Evolutionary conservation across 2,888 invertebrate species (phyloP), one percentile per base, ranked within the genome.

Genomic region (Scaeva pyrastri): DNA sequence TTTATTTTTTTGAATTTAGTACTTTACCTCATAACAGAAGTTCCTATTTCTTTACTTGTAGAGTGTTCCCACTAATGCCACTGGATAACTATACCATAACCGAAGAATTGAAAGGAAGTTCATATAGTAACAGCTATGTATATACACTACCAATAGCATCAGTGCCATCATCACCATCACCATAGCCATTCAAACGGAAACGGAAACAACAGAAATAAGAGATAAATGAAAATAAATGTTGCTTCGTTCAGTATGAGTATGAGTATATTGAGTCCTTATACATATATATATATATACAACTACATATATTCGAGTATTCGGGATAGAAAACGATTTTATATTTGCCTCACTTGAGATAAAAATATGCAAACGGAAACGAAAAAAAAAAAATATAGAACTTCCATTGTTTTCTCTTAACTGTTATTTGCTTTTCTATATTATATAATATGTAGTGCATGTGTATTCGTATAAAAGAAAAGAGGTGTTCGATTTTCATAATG

Each of bases 161-260:
- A n/a, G n/a, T n/a, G n/a, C 31, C 5, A 31, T 5, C 31, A 31
- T 7, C 11, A 52, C 19, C 36, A 58, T 36, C 64, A 41, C 64
- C 48, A 58, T 36, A 45, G 23, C 64, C 48, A 66, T 66, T 48
- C 45, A 31, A 48, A 31, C 48, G 48, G 66, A 66, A 48, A 31
- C 48, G 66, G 66, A 66, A 66, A 66, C 48, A 48, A 31, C 16
- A 66, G 16, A 66, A 48, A 45, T 19, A 48, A 66, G 48, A 48
- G 43, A 64, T 64, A 43, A 45, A 26, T 64, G 64, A 62, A 60
- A 60, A 60, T 60, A 60, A 60, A 60, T 60, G 41, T 41, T 39
- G 12, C 39, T 60, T 39, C 3, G 21, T 60, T 14, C 41, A 2
- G 58, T 11, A 14, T 60, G 12, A 39, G 36, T 39, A 26, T 31